A percentile compares a stretch with the other conserved stretches of the same genome.
Conservation (phyloP, 2,113 vertebrate genomes). For the Fregata magnificens region DNA sequence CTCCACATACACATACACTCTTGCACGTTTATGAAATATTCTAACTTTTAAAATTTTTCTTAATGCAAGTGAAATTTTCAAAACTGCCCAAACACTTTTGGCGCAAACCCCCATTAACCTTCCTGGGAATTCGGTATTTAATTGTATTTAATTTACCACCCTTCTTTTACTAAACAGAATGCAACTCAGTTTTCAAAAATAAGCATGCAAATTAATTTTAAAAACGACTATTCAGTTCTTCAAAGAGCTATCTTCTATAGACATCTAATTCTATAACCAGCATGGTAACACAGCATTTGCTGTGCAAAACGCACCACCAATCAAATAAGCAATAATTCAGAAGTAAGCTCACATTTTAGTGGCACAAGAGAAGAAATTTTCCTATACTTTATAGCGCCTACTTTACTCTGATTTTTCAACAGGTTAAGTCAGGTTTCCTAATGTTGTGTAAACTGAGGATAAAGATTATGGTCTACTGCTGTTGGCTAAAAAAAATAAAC, state of each 20-base stretch:
- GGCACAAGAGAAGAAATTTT: not conserved
- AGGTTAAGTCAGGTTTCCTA: not conserved
- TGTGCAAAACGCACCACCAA: not conserved
- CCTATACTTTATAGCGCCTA: not conserved
- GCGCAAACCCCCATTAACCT: not conserved
- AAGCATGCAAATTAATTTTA: not conserved
- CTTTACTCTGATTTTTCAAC: not conserved
- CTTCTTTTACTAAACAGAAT: not conserved
- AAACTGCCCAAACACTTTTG: not conserved
- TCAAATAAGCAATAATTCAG: not conserved
- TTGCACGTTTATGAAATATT: not conserved
- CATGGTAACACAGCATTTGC: not conserved
- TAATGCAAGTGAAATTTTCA: not conserved
- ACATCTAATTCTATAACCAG: not conserved
- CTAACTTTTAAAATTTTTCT: not conserved
- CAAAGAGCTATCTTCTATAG: not conserved
- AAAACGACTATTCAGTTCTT: not conserved
- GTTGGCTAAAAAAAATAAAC: not conserved
- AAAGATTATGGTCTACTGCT: not conserved
- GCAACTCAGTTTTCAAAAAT: not conserved
- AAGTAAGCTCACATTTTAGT: not conserved
- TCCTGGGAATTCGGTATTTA: not conserved
- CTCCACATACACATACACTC: not conserved
- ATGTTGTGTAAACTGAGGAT: not conserved
- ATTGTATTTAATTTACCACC: not conserved